Evolutionary conservation across 2,888 invertebrate genomes (phyloP).

Genomic region (Lasioglossum oenotherae): DNA sequence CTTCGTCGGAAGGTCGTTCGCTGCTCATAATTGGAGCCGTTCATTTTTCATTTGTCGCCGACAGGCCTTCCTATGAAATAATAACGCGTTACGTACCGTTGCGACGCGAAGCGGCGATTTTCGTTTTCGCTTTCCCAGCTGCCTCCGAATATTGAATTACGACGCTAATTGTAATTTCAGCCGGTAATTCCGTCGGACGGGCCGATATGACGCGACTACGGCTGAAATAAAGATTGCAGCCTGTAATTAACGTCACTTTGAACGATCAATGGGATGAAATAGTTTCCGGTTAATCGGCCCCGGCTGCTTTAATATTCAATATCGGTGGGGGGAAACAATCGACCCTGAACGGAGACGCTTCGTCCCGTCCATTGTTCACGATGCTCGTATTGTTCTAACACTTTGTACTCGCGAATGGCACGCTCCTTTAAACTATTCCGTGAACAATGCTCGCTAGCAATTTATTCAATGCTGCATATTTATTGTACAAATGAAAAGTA

Average conservation of each 20-base stretch:
- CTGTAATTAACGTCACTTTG: constrained; percentile 37
- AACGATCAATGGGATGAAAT: constrained; percentile 4
- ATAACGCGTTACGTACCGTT: constrained; percentile 18
- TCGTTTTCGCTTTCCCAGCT: constrained; percentile 1
- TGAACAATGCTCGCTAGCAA: too few species aligned
- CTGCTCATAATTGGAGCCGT: not conserved
- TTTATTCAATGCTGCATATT: too few species aligned
- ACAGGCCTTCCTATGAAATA: constrained; percentile 12
- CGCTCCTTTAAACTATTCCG: too few species aligned
- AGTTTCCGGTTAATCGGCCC: constrained; percentile 22
- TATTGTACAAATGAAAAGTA: too few species aligned
- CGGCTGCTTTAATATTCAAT: constrained; percentile 20
- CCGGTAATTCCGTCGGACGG: constrained; percentile 20
- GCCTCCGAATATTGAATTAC: constrained; percentile 50
- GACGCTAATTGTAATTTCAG: constrained; percentile 55
- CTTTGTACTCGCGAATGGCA: too few species aligned
- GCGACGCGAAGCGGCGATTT: constrained; percentile 14
- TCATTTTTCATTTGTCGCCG: constrained; percentile 43
- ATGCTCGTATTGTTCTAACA: not conserved
- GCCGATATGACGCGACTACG: constrained; percentile 11
- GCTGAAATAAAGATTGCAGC: constrained; percentile 33
- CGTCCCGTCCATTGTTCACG: not conserved
- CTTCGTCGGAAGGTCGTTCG: not conserved
- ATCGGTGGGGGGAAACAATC: not conserved
- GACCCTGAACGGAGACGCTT: not conserved